Conservation (phyloP, 2,797 vertebrate genomes). For the Garrulus glandarius region DNA sequence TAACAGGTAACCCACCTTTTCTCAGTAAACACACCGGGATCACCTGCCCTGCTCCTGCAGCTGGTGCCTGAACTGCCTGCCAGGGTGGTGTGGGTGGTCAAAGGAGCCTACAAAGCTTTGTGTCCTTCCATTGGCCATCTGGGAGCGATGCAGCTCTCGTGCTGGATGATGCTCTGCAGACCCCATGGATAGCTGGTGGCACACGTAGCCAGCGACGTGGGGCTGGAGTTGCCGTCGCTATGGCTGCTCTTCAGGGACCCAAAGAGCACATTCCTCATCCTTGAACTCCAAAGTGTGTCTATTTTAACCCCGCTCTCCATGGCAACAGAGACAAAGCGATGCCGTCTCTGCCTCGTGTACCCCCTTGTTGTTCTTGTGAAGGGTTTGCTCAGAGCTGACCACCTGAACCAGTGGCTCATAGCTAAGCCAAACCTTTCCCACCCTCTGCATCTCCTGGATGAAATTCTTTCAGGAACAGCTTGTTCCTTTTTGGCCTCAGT, state of each 20-base stretch:
- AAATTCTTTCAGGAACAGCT: conserved; percentile 26
- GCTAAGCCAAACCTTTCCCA: not conserved
- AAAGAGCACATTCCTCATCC: not conserved
- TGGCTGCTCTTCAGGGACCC: not conserved
- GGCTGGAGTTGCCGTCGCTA: rapidly evolving
- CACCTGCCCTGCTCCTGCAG: not conserved
- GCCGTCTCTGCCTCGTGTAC: not conserved
- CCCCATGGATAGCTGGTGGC: not conserved
- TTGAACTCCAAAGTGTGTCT: not conserved
- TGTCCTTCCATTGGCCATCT: rapidly evolving
- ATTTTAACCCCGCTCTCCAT: not conserved
- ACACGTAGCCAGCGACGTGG: rapidly evolving
- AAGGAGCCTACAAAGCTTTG: rapidly evolving
- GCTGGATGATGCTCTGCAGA: not conserved
- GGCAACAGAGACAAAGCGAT: not conserved
- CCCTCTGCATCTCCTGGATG: not conserved
- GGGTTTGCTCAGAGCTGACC: not conserved
- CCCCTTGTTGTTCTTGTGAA: not conserved
- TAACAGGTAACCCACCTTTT: not conserved
- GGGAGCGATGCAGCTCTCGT: not conserved
- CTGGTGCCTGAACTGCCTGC: rapidly evolving
- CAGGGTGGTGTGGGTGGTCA: not conserved
- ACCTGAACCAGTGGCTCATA: not conserved
- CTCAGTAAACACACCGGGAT: not conserved
- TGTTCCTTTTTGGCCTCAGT: not conserved